phyloP scores from a whole-genome alignment of 2,113 vertebrate species.

The Myiopsitta monachus region DNA sequence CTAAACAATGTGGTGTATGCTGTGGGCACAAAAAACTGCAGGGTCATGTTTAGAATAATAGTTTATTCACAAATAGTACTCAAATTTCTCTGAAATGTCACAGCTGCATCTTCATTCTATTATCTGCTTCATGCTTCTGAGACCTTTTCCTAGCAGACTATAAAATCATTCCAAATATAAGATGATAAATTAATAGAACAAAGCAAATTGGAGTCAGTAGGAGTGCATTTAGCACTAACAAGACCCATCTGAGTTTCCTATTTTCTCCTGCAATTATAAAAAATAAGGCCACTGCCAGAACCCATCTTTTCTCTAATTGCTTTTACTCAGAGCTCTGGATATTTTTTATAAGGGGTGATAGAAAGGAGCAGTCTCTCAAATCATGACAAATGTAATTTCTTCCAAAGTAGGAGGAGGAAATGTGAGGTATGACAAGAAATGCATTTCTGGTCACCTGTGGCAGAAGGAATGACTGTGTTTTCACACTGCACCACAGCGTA shows the following conservation, averaged over 20 bases:
- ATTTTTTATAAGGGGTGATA: background rate
- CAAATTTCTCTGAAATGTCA: constrained; percentile 26
- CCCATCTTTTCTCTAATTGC: constrained; percentile 25
- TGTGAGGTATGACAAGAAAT: background rate
- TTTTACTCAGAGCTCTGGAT: background rate
- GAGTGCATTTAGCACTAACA: constrained; percentile 51
- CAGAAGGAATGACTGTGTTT: background rate
- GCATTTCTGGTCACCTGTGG: background rate
- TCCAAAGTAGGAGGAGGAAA: background rate
- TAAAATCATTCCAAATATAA: constrained; percentile 42
- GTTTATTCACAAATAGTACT: constrained; percentile 1
- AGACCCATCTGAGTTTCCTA: constrained; percentile 55
- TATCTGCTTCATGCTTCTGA: constrained; percentile 48
- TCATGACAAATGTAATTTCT: background rate
- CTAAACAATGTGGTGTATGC: background rate
- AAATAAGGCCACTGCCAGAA: constrained; percentile 31
- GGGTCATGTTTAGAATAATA: constrained; percentile 16
- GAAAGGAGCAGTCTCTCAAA: background rate
- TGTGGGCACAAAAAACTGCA: background rate
- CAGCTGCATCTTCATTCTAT: constrained; percentile 36
- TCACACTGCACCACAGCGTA: background rate
- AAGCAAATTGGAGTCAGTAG: constrained; percentile 44
- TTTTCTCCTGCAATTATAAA: constrained; percentile 40
- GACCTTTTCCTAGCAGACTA: constrained; percentile 41
- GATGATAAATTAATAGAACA: constrained; percentile 60